A percentile compares a stretch with the other conserved stretches of the same genome.
phyloP scores from a whole-genome alignment of 2,888 invertebrate species.

The Timema cristinae region DNA sequence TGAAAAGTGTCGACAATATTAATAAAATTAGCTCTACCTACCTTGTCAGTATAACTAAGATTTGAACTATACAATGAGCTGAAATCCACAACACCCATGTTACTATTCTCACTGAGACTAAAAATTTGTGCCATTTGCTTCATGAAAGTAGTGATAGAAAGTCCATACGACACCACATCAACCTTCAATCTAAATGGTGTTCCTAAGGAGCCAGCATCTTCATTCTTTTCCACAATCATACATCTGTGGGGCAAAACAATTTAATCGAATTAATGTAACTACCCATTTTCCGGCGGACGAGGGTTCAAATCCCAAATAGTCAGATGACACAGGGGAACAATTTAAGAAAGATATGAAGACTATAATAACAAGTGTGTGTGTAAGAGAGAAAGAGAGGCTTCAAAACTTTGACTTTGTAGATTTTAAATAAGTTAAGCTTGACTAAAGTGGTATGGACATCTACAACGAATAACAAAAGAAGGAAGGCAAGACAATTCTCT shows the following conservation, averaged over 20 bases:
- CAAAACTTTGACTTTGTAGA: too few relatives aligned
- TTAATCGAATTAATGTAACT: not conserved
- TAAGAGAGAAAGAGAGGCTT: not conserved
- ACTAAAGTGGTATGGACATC: too few relatives aligned
- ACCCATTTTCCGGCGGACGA: too few relatives aligned
- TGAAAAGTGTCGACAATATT: slow-evolving; percentile 1
- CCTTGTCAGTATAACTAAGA: slow-evolving; percentile 55
- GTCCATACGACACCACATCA: slow-evolving; percentile 44
- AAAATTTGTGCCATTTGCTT: slow-evolving; percentile 43
- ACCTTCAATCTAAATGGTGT: slow-evolving; percentile 53
- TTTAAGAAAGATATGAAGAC: not conserved
- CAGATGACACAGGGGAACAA: too few relatives aligned
- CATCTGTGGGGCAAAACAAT: slow-evolving; percentile 44
- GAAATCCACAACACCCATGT: slow-evolving; percentile 41
- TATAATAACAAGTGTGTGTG: not conserved
- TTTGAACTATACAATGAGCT: slow-evolving; percentile 49
- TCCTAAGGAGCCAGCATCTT: slow-evolving; percentile 43
- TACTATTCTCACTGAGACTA: slow-evolving; percentile 38
- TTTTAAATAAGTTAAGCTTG: too few relatives aligned
- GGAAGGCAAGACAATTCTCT: too few relatives aligned
- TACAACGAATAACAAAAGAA: too few relatives aligned
- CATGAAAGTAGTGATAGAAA: slow-evolving; percentile 44
- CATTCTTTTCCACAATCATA: slow-evolving; percentile 49
- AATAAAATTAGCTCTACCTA: slow-evolving; percentile 35
- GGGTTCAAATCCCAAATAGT: too few relatives aligned